Evolutionary conservation across 2,888 invertebrate genomes (phyloP).

Genomic region (Parnassius smintheus): DNA sequence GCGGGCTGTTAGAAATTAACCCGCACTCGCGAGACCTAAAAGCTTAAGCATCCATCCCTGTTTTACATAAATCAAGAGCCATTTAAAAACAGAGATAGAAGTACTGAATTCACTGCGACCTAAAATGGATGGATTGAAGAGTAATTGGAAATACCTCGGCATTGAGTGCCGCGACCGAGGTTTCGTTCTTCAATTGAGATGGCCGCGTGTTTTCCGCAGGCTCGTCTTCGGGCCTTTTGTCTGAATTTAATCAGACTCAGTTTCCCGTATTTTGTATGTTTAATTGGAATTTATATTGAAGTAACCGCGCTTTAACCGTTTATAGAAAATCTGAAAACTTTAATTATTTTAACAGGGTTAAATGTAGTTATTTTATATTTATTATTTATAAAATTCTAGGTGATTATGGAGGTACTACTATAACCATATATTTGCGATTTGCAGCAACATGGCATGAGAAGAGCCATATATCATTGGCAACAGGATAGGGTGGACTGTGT

Average conservation of each 20-base stretch:
- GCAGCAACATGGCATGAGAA: no score
- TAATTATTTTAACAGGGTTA: neutral
- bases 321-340: conserved; percentile 14
- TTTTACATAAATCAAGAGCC: neutral
- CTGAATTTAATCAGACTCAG: conserved; percentile 69
- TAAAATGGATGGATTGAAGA: conserved; percentile 75
- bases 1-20: conserved; percentile 74
- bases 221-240: conserved; percentile 57
- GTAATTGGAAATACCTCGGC: conserved; percentile 80
- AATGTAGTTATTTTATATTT: no score
- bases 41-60: conserved; percentile 7
- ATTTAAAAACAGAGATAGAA: conserved; percentile 50
- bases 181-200: conserved; percentile 58
- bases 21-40: conserved; percentile 27
- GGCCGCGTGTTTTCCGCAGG: conserved; percentile 56
- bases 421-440: no score
- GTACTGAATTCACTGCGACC: conserved; percentile 58
- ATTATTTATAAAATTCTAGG: no score
- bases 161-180: conserved; percentile 68
- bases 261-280: conserved; percentile 49
- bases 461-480: no score
- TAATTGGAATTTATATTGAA: conserved; percentile 64
- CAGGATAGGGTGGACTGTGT: no score
- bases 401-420: no score
- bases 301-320: conserved; percentile 13